These are phyloP conservation scores for Philereme vetulata DNA, from an alignment of 2,888 invertebrate species.

Conservation along the genomic window DNA sequence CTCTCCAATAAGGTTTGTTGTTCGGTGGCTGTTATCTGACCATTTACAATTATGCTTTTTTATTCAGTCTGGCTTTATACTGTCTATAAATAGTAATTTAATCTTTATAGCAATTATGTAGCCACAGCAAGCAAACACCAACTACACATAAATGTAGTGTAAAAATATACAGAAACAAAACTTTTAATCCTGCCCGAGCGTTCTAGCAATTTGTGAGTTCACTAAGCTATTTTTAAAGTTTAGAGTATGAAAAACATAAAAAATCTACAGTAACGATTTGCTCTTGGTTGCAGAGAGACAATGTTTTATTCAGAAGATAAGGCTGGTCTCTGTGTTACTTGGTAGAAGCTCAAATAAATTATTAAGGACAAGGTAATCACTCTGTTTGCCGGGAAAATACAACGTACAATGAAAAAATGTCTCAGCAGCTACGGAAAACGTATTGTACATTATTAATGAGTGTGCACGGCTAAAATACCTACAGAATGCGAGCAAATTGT, in stretches of 20 bases:
- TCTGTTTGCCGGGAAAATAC: conserved; percentile 66
- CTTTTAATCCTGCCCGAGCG: conserved; percentile 12
- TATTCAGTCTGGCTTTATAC: no score
- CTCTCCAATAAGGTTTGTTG: not conserved
- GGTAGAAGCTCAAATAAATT: conserved; percentile 72
- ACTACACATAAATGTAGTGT: not conserved
- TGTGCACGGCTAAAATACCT: conserved; percentile 46
- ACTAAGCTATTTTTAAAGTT: conserved; percentile 31
- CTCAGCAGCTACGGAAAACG: conserved; percentile 54
- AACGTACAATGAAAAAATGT: conserved; percentile 60
- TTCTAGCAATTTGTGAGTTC: conserved; percentile 17
- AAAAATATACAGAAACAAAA: conserved; percentile 7
- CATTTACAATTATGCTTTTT: no score
- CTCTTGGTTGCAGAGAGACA: conserved; percentile 57
- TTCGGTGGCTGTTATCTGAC: not conserved
- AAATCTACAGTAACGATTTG: conserved; percentile 56
- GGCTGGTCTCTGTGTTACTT: conserved; percentile 72
- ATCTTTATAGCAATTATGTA: no score
- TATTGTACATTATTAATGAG: conserved; percentile 53
- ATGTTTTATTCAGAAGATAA: conserved; percentile 76
- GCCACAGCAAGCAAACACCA: no score
- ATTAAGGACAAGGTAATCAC: conserved; percentile 73
- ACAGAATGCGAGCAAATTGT: conserved; percentile 38
- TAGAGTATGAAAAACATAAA: conserved; percentile 46
- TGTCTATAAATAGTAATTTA: no score